Base-by-base conservation (phyloP, 92 coral and sea anemone species). In the Plumapathes pennacea region DNA sequence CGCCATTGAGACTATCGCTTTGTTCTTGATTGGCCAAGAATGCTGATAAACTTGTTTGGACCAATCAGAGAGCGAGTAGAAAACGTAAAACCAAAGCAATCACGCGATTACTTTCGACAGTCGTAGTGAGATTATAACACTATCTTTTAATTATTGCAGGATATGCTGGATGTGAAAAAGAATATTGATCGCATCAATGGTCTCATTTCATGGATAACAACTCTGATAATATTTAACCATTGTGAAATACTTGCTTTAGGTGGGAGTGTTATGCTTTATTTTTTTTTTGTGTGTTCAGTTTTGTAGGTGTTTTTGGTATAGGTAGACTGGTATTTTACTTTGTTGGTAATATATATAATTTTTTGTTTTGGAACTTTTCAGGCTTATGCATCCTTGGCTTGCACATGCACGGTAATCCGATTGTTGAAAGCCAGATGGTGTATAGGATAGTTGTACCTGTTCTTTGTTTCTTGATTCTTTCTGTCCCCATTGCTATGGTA, bases 131-230 rank as follows among this genome's bases (percentile, higher is more conserved):
- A 11, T 7, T 3, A 10, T 28, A 25, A n/a, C 28, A 1, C 0
- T 5, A 24, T 30, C 19, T 49, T 28, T 37, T n/a, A 4, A 20
- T n/a, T n/a, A n/a, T 43, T 42, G 14, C 38, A 92, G 98, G 96
- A 92, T 46, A 60, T 92, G 17, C 84, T 91, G 64, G 98, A 92
- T 57, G 98, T 92, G 18, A 92, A 92, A 81, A 92, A 92, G 60
- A 76, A 85, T 42, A 50, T 92, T 19, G 61, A 54, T 19, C 69
- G 85, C 46, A 62, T 92, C 37, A 88, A 88, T 80, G 88, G 94
- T 47, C 53, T 88, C 18, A 81, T 90, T 36, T 79, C 96, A 6
- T 60, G 57, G 31, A 73, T 88, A 57, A 82, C 90, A 52, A 88
- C 98, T 3, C 64, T 88, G 67, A 54, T 86, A 32, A 72, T 88